Evolutionary conservation across 2,888 invertebrate species (phyloP), one percentile per base, ranked within the genome.

Genomic region (Latheticus oryzae): DNA sequence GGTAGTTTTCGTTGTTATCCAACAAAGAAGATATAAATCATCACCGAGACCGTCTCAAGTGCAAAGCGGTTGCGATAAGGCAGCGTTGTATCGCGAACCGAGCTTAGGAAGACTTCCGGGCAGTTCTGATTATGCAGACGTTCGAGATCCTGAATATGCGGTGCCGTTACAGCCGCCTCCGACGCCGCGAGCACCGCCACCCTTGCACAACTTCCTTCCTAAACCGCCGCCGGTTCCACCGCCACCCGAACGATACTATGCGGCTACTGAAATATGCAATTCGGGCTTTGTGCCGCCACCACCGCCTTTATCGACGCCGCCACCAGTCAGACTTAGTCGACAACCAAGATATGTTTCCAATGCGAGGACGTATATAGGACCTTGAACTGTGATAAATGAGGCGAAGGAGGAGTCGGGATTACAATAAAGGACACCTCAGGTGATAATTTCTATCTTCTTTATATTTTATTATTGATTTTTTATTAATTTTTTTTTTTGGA

Each of bases 161-260:
- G 85, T 86, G 55, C 86, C 86, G 35, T 82, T 85, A 65, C 83
- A 84, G 76, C 71, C 71, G 16, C 70, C 72, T 32, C 42, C 60
- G 47, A 51, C 67, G 58, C 45, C 79, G 81, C 61, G 78, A 81
- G 58, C 82, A 82, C 50, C 78, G 81, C 58, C 77, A 75, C 37
- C 83, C 82, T 72, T 84, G 61, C 83, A 83, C 70, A 82, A 82
- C 72, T 81, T 85, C 74, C 82, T 84, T 71, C 84, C 84, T 52
- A 82, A 85, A 76, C 86, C 84, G 65, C 86, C 84, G 64, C 85
- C 84, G 48, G 83, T 85, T 61, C 83, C 85, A 71, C 87, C 87
- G 62, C 88, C 87, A 52, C 86, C 86, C 28, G 83, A 85, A 61
- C 87, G 87, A 78, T 84, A 86, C 77, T 88, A 88, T 79, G 88